Conservation (phyloP, 2,113 vertebrate species). For the Egretta garzetta region DNA sequence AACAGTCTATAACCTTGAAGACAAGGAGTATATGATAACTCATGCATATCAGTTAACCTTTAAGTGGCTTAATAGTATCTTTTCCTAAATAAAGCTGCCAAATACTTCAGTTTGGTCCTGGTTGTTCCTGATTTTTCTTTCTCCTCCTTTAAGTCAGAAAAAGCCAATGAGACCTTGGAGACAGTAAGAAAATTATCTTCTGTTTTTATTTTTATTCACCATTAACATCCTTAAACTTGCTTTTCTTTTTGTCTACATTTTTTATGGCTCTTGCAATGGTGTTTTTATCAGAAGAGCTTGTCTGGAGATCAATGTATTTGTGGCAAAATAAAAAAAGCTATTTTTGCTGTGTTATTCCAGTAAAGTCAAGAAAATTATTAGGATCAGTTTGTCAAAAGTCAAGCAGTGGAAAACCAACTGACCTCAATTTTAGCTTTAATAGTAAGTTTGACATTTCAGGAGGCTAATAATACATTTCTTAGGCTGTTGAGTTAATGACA, state of each 20-base stretch:
- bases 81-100: conserved; percentile 16
- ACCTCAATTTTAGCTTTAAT: conserved; percentile 18
- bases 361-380: background rate
- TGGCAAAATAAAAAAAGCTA: background rate
- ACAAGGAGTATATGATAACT: conserved; percentile 59
- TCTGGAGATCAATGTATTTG: background rate
- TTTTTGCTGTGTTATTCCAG: background rate
- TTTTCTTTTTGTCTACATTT: background rate
- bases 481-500: conserved; percentile 1
- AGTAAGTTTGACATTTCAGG: conserved; percentile 27
- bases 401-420: background rate
- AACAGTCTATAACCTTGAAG: conserved; percentile 78
- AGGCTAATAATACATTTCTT: conserved; percentile 28
- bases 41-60: conserved; percentile 61
- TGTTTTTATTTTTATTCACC: conserved; percentile 4
- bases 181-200: conserved; percentile 12
- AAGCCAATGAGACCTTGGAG: background rate
- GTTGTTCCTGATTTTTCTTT: background rate
- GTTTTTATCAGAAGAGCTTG: background rate
- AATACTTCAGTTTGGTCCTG: background rate
- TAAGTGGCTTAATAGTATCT: conserved; percentile 61
- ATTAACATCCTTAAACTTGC: background rate
- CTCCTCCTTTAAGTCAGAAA: background rate
- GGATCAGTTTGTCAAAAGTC: background rate
- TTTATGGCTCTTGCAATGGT: background rate